Conservation (phyloP, 2,113 vertebrate genomes). For the Amazona guildingii region DNA sequence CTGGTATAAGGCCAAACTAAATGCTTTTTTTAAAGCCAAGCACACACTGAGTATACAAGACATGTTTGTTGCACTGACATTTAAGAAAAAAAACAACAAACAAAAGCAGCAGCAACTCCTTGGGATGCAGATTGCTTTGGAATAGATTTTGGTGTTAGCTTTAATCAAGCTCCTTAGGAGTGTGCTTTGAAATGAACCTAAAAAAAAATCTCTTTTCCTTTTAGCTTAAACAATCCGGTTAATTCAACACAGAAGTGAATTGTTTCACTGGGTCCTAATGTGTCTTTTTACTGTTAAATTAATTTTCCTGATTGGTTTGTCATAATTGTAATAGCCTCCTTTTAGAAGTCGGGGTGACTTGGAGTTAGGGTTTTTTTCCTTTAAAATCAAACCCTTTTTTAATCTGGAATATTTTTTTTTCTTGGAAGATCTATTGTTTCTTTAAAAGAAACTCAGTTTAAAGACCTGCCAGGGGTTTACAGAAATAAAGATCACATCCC, state of each 20-base stretch:
- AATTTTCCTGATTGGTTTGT: background rate
- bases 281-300: background rate
- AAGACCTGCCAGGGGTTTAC: background rate
- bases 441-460: background rate
- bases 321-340: background rate
- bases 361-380: background rate
- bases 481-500: background rate
- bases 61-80: background rate
- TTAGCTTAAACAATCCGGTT: background rate
- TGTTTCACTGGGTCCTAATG: background rate
- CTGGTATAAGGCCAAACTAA: background rate
- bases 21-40: background rate
- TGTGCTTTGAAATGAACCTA: background rate
- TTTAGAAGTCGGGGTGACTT: background rate
- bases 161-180: background rate
- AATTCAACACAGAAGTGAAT: background rate
- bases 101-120: background rate
- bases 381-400: background rate
- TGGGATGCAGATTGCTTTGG: background rate
- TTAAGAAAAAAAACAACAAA: background rate
- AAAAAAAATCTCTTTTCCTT: background rate
- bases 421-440: background rate
- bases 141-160: background rate
- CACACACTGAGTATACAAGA: background rate
- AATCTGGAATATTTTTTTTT: background rate